These are phyloP conservation scores for Betta splendens DNA, from an alignment of 2,797 vertebrate genomes.

Conservation along the genomic window DNA sequence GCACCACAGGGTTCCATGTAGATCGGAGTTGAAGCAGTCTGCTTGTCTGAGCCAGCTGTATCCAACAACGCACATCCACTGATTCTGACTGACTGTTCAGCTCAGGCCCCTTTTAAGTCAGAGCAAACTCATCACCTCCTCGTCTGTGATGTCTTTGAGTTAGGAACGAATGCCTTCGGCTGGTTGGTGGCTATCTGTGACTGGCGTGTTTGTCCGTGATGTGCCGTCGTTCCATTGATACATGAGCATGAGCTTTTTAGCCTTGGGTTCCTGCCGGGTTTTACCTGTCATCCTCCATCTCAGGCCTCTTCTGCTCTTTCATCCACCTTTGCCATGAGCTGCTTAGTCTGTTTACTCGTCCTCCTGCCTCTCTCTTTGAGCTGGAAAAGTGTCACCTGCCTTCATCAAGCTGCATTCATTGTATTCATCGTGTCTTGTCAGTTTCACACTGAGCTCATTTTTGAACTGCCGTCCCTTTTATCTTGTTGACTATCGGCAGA, in stretches of 20 bases:
- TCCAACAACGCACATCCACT: constrained; percentile 53
- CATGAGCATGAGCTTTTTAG: constrained; percentile 84
- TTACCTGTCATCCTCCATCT: constrained; percentile 44
- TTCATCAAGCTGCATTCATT: constrained; percentile 70
- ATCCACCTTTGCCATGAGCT: constrained; percentile 33
- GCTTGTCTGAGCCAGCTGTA: constrained; percentile 43
- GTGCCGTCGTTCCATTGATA: constrained; percentile 72
- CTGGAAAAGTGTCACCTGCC: constrained; percentile 53
- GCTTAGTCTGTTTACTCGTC: constrained; percentile 48
- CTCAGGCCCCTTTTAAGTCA: constrained; percentile 63
- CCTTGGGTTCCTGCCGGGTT: constrained; percentile 75
- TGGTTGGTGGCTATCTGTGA: constrained; percentile 70
- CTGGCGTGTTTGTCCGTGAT: constrained; percentile 73
- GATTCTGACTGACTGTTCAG: constrained; percentile 65
- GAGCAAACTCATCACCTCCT: constrained; percentile 52
- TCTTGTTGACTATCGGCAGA: constrained; percentile 26
- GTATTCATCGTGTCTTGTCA: constrained; percentile 49
- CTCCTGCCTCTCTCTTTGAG: constrained; percentile 39
- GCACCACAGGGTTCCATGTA: constrained; percentile 31
- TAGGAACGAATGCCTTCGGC: constrained; percentile 72
- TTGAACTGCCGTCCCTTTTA: constrained; percentile 35
- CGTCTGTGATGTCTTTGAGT: constrained; percentile 68
- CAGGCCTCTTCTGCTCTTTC: constrained; percentile 54
- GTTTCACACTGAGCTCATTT: constrained; percentile 39
- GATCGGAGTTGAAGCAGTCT: constrained; percentile 31